Evolutionary conservation across 2,888 invertebrate species (phyloP), one percentile per base, ranked within the genome.

Genomic region (Campoletis raptor): DNA sequence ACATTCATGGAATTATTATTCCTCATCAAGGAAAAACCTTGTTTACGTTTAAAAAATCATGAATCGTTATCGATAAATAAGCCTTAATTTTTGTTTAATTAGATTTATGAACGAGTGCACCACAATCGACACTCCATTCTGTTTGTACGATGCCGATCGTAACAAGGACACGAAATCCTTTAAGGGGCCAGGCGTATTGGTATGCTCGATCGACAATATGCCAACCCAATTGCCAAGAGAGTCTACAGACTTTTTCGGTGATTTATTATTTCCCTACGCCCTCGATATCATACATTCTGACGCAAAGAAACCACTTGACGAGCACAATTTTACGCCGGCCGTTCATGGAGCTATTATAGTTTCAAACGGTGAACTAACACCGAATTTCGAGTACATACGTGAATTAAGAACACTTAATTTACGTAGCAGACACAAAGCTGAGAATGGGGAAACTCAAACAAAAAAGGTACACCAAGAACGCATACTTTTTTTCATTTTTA

Each of bases 121-220:
- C 0, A 99, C 99, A 0, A 99, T 99, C 85, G 99, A 99, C 93
- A 99, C 98, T 3, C 99, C 99, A 0, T 99, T 99, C 95, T 99
- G 99, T 93, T 96, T 99, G n/a, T 99, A 99, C 93, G 99, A 99
- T 93, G 99, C 99, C 8, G 99, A 99, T 94, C 96, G 99, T 86
- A 99, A 99, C 94, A 99, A 98, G 94, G 99, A 99, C 91, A 98
- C 98, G 0, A 99, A 99, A 92, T 98, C 97, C 96, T 99, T 99
- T 95, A 98, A 98, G 94, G 99, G 99, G 0, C 98, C 98, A 0
- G 99, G 99, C 30, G 99, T 99, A 1, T 95, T 99, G 77, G 99
- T 99, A n/a, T 99, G 99, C 93, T 99, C 99, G 21, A 99, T 99
- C 90, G 99, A 99, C 95, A 99, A 99, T 95, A 99, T 99, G 99